phyloP scores from a whole-genome alignment of 2,113 vertebrate species.

The Sinocyclocheilus anshuiensis region DNA sequence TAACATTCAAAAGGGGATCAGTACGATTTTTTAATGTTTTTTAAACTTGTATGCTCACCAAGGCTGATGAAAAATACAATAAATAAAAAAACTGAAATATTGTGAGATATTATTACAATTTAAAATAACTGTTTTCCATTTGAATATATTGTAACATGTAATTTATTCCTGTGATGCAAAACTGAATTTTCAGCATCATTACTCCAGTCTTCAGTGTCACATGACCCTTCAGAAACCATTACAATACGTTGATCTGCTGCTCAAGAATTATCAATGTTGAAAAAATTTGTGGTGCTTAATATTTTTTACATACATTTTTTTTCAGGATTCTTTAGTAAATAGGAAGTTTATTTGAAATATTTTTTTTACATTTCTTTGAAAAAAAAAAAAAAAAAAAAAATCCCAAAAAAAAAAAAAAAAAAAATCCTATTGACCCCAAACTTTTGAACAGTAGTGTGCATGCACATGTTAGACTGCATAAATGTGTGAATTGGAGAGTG shows the following conservation, averaged over 20 bases:
- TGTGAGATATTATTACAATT: neutral
- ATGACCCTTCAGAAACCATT: neutral
- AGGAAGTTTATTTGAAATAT: neutral
- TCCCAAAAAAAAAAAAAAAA: neutral
- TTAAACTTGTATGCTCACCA: neutral
- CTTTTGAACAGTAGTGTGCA: neutral
- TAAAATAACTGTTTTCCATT: neutral
- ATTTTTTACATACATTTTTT: too few relatives aligned
- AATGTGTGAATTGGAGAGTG: slow-evolving; percentile 48
- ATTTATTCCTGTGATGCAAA: neutral
- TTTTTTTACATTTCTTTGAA: neutral
- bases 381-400: neutral
- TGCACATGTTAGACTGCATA: neutral
- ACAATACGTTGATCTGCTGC: neutral
- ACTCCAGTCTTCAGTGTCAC: neutral
- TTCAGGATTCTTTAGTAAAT: too few relatives aligned
- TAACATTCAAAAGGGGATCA: neutral
- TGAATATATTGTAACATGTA: neutral
- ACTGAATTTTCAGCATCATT: neutral
- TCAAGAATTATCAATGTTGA: too few relatives aligned
- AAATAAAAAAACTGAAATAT: neutral
- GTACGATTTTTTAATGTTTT: neutral
- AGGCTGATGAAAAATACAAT: neutral
- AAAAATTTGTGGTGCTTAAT: too few relatives aligned
- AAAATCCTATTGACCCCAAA: neutral